Evolutionary conservation across 2,113 vertebrate species (phyloP).

Genomic region (Elephas maximus): DNA sequence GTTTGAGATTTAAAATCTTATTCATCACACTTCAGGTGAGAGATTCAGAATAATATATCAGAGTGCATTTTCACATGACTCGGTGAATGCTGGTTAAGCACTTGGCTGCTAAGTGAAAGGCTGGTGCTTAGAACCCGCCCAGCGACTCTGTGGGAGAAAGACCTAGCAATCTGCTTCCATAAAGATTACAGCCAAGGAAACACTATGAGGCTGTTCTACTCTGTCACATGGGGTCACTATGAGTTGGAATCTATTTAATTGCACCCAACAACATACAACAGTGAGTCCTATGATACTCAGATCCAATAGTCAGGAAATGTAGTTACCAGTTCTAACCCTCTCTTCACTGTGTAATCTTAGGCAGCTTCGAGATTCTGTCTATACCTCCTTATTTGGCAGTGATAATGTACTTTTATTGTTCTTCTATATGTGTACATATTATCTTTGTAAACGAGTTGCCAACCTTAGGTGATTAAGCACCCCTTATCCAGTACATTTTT

Average conservation of each 20-base stretch:
- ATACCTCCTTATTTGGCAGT: not conserved
- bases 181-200: not conserved
- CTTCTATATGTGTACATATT: not conserved
- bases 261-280: not conserved
- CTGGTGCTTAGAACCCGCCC: not conserved
- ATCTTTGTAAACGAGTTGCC: constrained; percentile 41
- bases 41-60: not conserved
- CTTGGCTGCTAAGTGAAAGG: not conserved
- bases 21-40: not conserved
- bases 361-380: not conserved
- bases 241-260: not conserved
- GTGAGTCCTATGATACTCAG: not conserved
- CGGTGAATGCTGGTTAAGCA: not conserved
- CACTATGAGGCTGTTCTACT: not conserved
- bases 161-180: not conserved
- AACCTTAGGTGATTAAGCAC: constrained; percentile 10
- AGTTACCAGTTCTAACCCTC: not conserved
- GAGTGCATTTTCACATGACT: not conserved
- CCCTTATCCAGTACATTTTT: not conserved
- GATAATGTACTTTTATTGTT: not conserved
- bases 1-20: constrained; percentile 21
- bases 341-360: not conserved
- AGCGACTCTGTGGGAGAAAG: not conserved
- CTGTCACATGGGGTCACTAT: not conserved
- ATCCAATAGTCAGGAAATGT: not conserved